Evolutionary conservation across 2,797 vertebrate genomes (phyloP).

Genomic region (Ptychadena robeensis): DNA sequence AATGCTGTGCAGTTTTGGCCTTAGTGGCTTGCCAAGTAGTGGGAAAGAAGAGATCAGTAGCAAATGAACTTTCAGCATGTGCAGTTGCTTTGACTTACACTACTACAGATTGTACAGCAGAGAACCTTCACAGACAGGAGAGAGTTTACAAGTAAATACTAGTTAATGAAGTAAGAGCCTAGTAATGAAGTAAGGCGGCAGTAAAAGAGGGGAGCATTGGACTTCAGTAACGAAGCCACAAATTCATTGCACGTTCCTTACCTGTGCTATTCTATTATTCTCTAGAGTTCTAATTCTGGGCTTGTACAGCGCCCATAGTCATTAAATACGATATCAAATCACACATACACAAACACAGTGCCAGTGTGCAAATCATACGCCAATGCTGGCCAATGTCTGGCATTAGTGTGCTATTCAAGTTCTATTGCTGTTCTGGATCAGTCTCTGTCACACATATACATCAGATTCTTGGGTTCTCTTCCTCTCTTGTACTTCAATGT

Average conservation of each 20-base stretch:
- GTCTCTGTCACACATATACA: constrained; percentile 1
- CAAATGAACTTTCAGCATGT: too few species aligned
- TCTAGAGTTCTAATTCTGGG: neutral
- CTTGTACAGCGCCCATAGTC: neutral
- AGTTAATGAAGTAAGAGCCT: neutral
- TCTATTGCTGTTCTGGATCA: neutral
- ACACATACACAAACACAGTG: constrained; percentile 2
- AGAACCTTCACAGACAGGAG: too few species aligned
- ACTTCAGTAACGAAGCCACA: neutral
- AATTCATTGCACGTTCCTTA: neutral
- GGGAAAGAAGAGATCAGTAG: too few species aligned
- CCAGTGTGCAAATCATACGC: constrained; percentile 2
- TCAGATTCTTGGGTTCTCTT: constrained; percentile 5
- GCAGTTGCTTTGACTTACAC: too few species aligned
- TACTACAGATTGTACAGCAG: too few species aligned
- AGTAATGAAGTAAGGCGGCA: too few species aligned
- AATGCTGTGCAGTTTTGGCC: too few species aligned
- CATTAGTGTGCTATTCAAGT: constrained; percentile 14
- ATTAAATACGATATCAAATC: neutral
- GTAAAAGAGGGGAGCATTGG: neutral
- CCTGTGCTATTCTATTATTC: neutral
- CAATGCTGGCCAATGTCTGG: neutral
- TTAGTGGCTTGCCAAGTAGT: too few species aligned
- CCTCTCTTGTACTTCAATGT: constrained; percentile 3
- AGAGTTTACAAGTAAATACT: too few species aligned